A percentile compares a stretch with the other conserved stretches of the same genome.
Conservation (phyloP, 1,140 invertebrate genomes). For the Ruditapes philippinarum region DNA sequence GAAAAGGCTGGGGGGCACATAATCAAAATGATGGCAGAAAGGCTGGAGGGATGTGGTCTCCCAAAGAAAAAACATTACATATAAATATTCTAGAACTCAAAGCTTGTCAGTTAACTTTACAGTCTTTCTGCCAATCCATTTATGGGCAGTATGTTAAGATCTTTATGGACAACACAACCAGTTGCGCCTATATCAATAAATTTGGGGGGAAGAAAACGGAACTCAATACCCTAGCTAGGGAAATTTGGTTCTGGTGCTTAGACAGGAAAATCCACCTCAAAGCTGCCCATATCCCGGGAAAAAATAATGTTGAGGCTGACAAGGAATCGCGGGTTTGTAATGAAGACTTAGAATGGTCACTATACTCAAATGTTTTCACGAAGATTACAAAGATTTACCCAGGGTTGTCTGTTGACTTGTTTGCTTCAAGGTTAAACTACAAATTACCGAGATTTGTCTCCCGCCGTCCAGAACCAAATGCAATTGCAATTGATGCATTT, state of each 20-base stretch:
- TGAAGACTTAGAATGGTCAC: slow-evolving; percentile 1
- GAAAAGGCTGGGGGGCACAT: neutral
- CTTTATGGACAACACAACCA: slow-evolving; percentile 1
- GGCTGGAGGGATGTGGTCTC: slow-evolving; percentile 12
- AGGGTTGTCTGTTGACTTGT: neutral
- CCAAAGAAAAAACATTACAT: neutral
- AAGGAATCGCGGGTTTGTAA: neutral
- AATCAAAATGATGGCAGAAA: neutral
- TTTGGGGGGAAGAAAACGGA: neutral
- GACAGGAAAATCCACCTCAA: slow-evolving; percentile 12
- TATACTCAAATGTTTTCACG: neutral
- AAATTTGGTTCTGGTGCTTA: slow-evolving; percentile 38
- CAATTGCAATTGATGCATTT: neutral
- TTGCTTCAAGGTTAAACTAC: neutral
- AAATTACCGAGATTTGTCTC: neutral
- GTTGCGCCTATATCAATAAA: neutral
- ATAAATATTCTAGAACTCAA: neutral
- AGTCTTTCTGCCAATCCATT: neutral
- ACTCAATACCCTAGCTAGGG: slow-evolving; percentile 22
- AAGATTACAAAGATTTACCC: neutral
- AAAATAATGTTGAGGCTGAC: neutral
- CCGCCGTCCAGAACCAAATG: neutral
- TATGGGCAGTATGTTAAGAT: neutral
- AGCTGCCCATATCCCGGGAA: neutral
- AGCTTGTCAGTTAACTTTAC: neutral